phyloP scores from a whole-genome alignment of 2,113 vertebrate species.

The Podocnemis expansa region DNA sequence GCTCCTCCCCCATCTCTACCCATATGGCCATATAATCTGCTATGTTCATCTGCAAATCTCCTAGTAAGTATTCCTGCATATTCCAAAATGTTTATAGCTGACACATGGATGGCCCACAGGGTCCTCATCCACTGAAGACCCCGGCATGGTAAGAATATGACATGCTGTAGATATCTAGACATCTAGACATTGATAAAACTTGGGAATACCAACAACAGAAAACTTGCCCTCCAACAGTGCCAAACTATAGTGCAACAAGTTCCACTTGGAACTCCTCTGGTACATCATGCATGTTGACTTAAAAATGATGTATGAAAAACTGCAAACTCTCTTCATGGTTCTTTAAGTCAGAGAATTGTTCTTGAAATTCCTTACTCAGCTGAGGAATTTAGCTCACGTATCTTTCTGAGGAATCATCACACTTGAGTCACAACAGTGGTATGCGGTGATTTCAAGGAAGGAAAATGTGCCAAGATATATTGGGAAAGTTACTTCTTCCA shows the following conservation, averaged over 20 bases:
- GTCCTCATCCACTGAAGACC: background rate
- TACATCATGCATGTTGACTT: background rate
- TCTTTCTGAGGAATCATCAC: no score
- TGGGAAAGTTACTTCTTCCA: no score
- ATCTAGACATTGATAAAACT: background rate
- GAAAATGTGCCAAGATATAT: background rate
- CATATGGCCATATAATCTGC: rapidly evolving
- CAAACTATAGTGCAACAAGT: background rate
- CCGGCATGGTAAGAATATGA: rapidly evolving
- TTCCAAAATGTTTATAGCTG: background rate
- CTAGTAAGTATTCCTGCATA: rapidly evolving
- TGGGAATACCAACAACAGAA: background rate
- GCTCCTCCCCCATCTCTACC: background rate
- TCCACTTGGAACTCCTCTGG: background rate
- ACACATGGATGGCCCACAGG: background rate
- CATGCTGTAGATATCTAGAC: background rate
- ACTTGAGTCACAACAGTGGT: background rate
- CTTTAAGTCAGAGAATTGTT: background rate
- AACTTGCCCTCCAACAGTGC: background rate
- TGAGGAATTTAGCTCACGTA: background rate
- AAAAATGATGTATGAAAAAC: background rate
- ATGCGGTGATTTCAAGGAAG: background rate
- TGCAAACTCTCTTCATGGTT: background rate
- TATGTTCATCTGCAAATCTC: background rate
- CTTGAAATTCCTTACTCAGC: background rate